These are phyloP conservation scores for Nerophis ophidion DNA, from an alignment of 2,113 vertebrate species.

Conservation along the genomic window DNA sequence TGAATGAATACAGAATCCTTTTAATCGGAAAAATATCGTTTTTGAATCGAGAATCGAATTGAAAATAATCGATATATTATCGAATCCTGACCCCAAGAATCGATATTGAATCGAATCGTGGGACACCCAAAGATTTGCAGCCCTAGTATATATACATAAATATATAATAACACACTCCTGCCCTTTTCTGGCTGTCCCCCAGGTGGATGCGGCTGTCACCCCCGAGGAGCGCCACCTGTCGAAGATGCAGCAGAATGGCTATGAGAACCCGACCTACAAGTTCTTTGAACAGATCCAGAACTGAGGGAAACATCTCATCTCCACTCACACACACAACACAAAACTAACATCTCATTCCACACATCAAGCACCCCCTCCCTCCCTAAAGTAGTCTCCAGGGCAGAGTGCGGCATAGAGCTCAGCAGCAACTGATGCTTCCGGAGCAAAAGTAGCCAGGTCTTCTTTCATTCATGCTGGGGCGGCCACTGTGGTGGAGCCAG, in stretches of 20 bases:
- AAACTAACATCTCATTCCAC: conserved; percentile 33
- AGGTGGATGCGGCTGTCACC: conserved; percentile 95
- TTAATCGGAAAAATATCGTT: no score
- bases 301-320: conserved; percentile 65
- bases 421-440: conserved; percentile 26
- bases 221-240: conserved; percentile 96
- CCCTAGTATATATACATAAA: background rate
- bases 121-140: no score
- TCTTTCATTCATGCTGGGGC: conserved; percentile 17
- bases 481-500: conserved; percentile 12
- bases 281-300: conserved; percentile 99
- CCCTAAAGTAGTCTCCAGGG: conserved; percentile 10
- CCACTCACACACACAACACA: conserved; percentile 3
- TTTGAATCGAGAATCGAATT: no score
- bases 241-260: conserved; percentile 98
- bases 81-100: no score
- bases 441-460: conserved; percentile 16
- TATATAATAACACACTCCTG: background rate
- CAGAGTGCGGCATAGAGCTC: conserved; percentile 32
- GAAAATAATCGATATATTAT: no score
- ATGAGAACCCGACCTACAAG: conserved; percentile 98
- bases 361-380: conserved; percentile 3
- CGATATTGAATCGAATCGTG: no score
- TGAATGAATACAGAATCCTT: no score
- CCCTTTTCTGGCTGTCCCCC: conserved; percentile 4